A percentile compares a stretch with the other conserved stretches of the same genome.
phyloP scores from a whole-genome alignment of 2,113 vertebrate genomes.

The Mionectes macconnelli region DNA sequence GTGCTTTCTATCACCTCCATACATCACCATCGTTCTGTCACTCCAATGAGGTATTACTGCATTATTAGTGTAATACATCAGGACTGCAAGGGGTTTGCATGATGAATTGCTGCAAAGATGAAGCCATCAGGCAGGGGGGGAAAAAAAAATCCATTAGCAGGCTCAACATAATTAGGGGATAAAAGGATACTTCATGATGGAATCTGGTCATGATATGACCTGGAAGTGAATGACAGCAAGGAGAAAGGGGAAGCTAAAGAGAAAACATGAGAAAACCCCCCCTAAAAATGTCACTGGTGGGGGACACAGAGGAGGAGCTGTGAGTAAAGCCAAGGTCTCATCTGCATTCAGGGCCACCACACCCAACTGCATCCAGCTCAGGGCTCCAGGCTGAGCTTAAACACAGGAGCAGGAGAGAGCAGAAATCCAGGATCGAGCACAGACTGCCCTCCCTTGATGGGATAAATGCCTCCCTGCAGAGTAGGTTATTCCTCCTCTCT shows the following conservation, averaged over 20 bases:
- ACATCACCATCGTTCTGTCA: constrained; percentile 12
- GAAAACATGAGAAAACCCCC: background rate
- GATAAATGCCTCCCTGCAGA: background rate
- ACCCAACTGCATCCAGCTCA: background rate
- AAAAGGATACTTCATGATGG: constrained; percentile 36
- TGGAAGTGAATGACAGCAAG: background rate
- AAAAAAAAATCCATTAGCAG: constrained; percentile 35
- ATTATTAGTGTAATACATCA: constrained; percentile 71
- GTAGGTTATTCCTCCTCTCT: background rate
- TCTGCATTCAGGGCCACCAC: background rate
- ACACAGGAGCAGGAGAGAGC: background rate
- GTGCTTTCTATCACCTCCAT: constrained; percentile 19
- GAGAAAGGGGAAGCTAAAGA: background rate
- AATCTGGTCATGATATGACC: constrained; percentile 8
- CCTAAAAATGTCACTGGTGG: background rate
- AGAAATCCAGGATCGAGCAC: rapidly evolving
- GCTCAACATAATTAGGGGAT: constrained; percentile 62
- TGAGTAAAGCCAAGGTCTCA: background rate
- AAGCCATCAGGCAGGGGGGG: constrained; percentile 50
- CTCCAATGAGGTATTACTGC: background rate
- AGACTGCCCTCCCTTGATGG: rapidly evolving
- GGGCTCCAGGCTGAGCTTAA: too few species aligned
- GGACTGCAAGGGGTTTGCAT: constrained; percentile 54
- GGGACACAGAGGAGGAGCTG: background rate
- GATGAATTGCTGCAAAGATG: constrained; percentile 60